These are phyloP conservation scores for Drosophila kikkawai DNA, from an alignment of 1,140 invertebrate genomes.

Conservation along the genomic window DNA sequence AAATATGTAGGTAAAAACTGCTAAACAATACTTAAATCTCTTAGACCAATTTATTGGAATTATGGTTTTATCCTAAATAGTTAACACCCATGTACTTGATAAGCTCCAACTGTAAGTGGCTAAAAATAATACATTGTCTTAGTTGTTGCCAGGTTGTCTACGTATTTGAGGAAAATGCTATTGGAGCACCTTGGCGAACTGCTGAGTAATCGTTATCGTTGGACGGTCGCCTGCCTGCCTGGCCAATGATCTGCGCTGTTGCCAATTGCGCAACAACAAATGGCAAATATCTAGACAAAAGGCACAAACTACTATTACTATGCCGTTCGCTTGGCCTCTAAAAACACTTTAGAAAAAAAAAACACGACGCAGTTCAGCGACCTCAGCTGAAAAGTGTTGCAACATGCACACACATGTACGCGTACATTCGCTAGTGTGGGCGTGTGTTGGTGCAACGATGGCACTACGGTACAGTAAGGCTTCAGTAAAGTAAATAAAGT, in stretches of 20 bases:
- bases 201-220: slow-evolving; percentile 45
- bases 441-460: slow-evolving; percentile 25
- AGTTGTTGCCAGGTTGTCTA: slow-evolving; percentile 52
- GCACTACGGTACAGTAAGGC: slow-evolving; percentile 9
- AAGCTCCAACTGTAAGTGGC: slow-evolving; percentile 9
- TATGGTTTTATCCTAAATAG: neutral
- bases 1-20: neutral
- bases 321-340: slow-evolving; percentile 66
- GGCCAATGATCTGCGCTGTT: slow-evolving; percentile 64
- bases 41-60: neutral
- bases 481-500: neutral
- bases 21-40: neutral
- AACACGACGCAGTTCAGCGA: slow-evolving; percentile 66
- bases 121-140: slow-evolving; percentile 25
- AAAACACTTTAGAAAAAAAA: slow-evolving; percentile 55
- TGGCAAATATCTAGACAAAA: slow-evolving; percentile 20
- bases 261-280: slow-evolving; percentile 74
- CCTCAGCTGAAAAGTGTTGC: slow-evolving; percentile 63
- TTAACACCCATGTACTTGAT: neutral
- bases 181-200: slow-evolving; percentile 38
- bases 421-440: slow-evolving; percentile 17
- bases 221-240: slow-evolving; percentile 11
- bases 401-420: slow-evolving; percentile 34
- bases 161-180: slow-evolving; percentile 13
- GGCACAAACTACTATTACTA: slow-evolving; percentile 61